Evolutionary conservation across 2,888 invertebrate genomes (phyloP), one percentile per base, ranked within the genome.

Genomic region (Epistrophella euchroma): DNA sequence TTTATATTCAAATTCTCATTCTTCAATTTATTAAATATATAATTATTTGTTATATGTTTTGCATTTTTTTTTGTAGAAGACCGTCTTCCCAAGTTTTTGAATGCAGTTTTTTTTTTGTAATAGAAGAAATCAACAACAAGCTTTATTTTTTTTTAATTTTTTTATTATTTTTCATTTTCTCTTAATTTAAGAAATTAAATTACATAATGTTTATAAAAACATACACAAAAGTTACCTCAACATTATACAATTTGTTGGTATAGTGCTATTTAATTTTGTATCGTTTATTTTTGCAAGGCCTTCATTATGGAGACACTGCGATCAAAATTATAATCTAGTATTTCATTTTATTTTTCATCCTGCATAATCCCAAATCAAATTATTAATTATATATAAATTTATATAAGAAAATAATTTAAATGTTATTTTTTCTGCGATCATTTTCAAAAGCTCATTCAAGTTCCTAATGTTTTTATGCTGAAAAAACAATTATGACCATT

Each of bases 161-260:
- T 83, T 75, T 72, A 80, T 80, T 75, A 84, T 77, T 81, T 81
- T 81, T 81, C 85, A 85, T 81, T 85, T 85, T 85, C 85, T 85
- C 85, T 85, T 85, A 85, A 80, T 85, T 85, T 85, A 85, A 81
- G 55, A 81, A 81, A 85, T 85, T 85, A 85, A 85, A 85, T 85
- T 85, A 85, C 66, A 72, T 76, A 73, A 68, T 76, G 70, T 60
- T 74, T 70, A 66, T 50, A 81, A 81, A 80, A 85, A 73, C 68
- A 76, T 80, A 85, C 85, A 85, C 85, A 85, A 81, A 85, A 80
- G 84, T 85, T 45, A 60, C 60, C 52, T 52, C 75, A 80, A 82
- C 82, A 68, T 60, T 0, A 37, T 28, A 28, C 28, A 66, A 47
- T 35, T 45, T 55, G 77, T 60, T 76, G 81, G 56, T 47, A 76